Conservation (phyloP, 2,113 vertebrate species). For the Falco punctatus region DNA sequence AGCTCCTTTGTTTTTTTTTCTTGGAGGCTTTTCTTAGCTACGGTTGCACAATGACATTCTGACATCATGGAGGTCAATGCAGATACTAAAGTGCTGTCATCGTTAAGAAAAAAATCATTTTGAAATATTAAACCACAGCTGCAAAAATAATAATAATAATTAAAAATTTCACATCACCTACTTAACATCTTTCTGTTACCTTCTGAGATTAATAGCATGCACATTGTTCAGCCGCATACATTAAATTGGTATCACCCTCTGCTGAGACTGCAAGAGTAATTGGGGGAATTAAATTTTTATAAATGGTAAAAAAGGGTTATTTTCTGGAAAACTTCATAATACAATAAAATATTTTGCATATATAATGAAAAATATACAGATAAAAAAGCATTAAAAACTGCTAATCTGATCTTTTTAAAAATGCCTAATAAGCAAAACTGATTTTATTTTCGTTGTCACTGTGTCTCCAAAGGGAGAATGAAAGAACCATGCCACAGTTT, state of each 20-base stretch:
- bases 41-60: constrained; percentile 72
- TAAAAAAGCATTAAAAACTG: background rate
- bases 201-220: constrained; percentile 28
- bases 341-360: background rate
- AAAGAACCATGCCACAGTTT: background rate
- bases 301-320: background rate
- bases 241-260: constrained; percentile 32
- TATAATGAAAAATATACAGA: background rate
- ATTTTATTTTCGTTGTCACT: constrained; percentile 1
- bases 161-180: background rate
- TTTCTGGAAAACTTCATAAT: background rate
- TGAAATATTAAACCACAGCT: background rate
- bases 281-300: background rate
- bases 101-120: background rate
- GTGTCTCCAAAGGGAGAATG: background rate
- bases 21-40: constrained; percentile 75
- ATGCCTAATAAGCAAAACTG: background rate
- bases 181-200: background rate
- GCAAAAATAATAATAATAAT: background rate
- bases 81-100: constrained; percentile 52
- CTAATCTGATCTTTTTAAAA: background rate
- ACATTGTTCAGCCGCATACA: background rate
- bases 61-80: constrained; percentile 78
- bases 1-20: constrained; percentile 62
- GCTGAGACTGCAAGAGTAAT: constrained; percentile 8